phyloP scores from a whole-genome alignment of 2,888 invertebrate species.

The Rhagonycha lutea region DNA sequence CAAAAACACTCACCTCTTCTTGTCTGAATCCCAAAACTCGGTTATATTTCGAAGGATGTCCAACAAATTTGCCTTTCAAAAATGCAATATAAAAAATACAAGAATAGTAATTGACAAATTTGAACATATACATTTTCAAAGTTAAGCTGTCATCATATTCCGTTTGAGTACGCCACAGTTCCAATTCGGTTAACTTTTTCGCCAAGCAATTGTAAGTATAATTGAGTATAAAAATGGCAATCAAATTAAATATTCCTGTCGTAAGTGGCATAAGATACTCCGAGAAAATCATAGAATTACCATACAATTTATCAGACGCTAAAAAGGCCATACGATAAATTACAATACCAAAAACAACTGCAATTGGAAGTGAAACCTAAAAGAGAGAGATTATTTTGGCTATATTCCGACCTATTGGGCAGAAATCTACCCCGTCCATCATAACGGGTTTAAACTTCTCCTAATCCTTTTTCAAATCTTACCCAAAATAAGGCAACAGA shows the following conservation, averaged over 20 bases:
- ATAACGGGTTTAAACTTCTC: not conserved
- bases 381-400: not conserved
- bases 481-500: constrained; percentile 65
- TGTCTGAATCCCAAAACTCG: constrained; percentile 71
- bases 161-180: constrained; percentile 78
- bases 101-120: constrained; percentile 89
- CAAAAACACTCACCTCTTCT: constrained; percentile 62
- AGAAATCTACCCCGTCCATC: too few species aligned
- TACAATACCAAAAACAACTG: constrained; percentile 76
- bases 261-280: constrained; percentile 74
- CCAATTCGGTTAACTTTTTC: constrained; percentile 71
- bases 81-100: constrained; percentile 86
- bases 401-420: too few species aligned
- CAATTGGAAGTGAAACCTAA: constrained; percentile 70
- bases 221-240: constrained; percentile 77
- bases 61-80: constrained; percentile 77
- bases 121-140: constrained; percentile 83
- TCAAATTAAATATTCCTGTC: constrained; percentile 77
- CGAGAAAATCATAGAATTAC: constrained; percentile 59
- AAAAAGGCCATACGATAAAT: constrained; percentile 74
- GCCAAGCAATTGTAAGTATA: constrained; percentile 69
- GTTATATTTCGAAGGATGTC: constrained; percentile 78
- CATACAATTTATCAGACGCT: constrained; percentile 62
- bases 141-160: constrained; percentile 87
- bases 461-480: constrained; percentile 8